Base-by-base conservation (phyloP, 2,888 invertebrate species). In the Hetaerina titia region DNA sequence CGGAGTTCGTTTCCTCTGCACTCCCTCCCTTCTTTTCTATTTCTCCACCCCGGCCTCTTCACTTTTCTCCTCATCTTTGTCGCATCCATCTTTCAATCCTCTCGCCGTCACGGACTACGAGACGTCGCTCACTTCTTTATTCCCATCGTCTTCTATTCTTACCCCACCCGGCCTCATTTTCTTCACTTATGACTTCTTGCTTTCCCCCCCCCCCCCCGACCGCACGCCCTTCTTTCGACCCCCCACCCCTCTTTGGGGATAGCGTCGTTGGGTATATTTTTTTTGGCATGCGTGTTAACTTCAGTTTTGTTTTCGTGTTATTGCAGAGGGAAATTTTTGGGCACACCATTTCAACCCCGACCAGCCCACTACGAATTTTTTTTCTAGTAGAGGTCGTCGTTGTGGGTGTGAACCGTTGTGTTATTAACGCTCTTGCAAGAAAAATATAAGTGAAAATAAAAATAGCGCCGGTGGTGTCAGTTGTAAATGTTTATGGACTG, bases 231-330 rank as follows among this genome's bases (percentile, higher is more conserved):
- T 89, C n/a, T 31, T 89, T 57, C 56, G 31, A 81, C 81, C 81
- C 58, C 92, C 69, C 56, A 22, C 69, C 56, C 11, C 13, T 22
- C 69, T n/a, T 17, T 22, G 19, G 22, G 63, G 17, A 56, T 60
- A 4, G 8, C 19, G 6, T 6, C 89, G 1, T 89, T 22, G n/a
- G 17, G 22, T 56, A 57, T 56, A 45, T 92, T 92, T 92, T 56
- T 92, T 92, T 60, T 92, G 92, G 92, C 92, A 92, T n/a, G 56
- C 31, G 69, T 69, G 57, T 56, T 92, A 69, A 56, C 45, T 74
- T 56, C n/a, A 31, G 81, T 81, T 81, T 92, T 56, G 69, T 69
- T 92, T 92, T 92, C 92, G 69, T 74, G 69, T 92, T 64, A 92
- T 92, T 92, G 56, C 92, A 56, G 69, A 56, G 6, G 69, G 63